Evolutionary conservation across 1,140 invertebrate genomes (phyloP), one percentile per base, ranked within the genome.

Genomic region (Bombus vancouverensis): DNA sequence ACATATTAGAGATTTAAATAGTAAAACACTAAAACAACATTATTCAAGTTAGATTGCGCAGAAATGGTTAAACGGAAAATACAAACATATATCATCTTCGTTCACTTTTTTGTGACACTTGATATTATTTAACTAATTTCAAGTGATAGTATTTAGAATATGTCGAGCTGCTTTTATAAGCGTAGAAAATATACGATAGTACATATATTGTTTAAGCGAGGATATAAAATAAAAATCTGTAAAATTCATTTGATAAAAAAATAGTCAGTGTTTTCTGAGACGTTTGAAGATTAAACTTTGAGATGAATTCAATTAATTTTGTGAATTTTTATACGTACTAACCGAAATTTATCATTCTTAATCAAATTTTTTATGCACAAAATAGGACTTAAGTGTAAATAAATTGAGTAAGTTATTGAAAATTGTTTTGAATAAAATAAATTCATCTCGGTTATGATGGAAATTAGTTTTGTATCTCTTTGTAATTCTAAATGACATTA

Each of bases 321-420:
- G 90, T 88, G 85, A 86, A 89, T 89, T 93, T 93, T 92, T 93
- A 91, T 93, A 93, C 85, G 42, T 83, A 78, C 10, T 18, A 93
- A 89, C 89, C 81, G n/a, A 73, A 88, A 77, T 90, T 89, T 90
- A 85, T 90, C 91, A 87, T 90, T 90, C 86, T 92, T 90, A 91
- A 88, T 92, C 91, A 92, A 92, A 91, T 93, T 92, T 82, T 85
- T 92, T 65, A 42, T 92, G 90, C 92, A 92, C 91, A 93, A 92
- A 91, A 91, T 87, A 92, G 76, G 87, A 93, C 80, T 92, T 92
- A 88, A 8, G n/a, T 94, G 92, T 93, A 94, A 94, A 94, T 94
- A 94, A 94, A 93, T 65, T 82, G 18, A 81, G 39, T 10, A 25
- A 85, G 22, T 68, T 66, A 79, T 89, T 79, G 79, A 34, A 85